Conservation (phyloP, 1,140 invertebrate genomes). For the Gerris buenoi region DNA sequence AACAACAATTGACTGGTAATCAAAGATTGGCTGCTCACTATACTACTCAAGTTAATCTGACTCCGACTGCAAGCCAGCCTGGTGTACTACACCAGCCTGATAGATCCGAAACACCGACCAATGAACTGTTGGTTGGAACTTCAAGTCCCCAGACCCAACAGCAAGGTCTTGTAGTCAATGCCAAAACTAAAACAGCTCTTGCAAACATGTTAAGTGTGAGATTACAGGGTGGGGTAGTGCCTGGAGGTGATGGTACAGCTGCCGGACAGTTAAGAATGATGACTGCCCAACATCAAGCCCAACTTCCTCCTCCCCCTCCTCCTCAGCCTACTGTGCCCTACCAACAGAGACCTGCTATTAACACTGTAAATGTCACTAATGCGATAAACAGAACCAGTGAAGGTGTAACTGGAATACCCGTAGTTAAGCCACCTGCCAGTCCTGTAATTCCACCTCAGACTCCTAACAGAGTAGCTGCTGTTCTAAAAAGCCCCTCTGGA, state of each 20-base stretch:
- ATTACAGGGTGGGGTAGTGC: constrained; percentile 47
- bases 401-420: constrained; percentile 3
- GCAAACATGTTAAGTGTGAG: constrained; percentile 86
- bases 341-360: constrained; percentile 31
- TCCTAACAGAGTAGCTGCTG: constrained; percentile 34
- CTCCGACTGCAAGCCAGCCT: constrained; percentile 3
- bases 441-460: constrained; percentile 22
- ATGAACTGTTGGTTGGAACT: constrained; percentile 7
- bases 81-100: constrained; percentile 8
- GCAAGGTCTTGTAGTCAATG: constrained; percentile 44
- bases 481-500: constrained; percentile 29
- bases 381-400: constrained; percentile 13
- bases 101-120: not conserved
- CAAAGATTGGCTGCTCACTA: constrained; percentile 13
- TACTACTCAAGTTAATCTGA: constrained; percentile 11
- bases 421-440: constrained; percentile 29
- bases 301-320: constrained; percentile 27
- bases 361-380: constrained; percentile 35
- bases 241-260: constrained; percentile 32
- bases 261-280: constrained; percentile 38
- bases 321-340: constrained; percentile 30
- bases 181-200: constrained; percentile 86
- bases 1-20: constrained; percentile 17
- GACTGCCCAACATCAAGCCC: constrained; percentile 61
- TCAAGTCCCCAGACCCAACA: constrained; percentile 19